phyloP scores from a whole-genome alignment of 2,113 vertebrate genomes.

The Donacobius atricapilla region DNA sequence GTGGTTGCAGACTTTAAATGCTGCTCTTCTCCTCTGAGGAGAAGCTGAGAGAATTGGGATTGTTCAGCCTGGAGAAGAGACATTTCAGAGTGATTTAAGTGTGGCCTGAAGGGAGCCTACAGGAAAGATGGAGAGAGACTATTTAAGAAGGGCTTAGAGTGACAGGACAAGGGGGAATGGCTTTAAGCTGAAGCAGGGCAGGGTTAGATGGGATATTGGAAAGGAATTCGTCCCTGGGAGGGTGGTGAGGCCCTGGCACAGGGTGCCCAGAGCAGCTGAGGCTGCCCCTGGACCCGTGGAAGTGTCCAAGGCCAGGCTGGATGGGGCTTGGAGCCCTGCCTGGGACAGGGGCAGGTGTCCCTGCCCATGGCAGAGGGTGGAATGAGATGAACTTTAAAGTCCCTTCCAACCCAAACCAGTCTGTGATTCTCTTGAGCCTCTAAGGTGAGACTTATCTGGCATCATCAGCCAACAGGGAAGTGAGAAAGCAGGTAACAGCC shows the following conservation, averaged over 20 bases:
- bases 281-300: background rate
- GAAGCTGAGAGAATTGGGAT: background rate
- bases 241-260: background rate
- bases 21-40: background rate
- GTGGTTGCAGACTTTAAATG: background rate
- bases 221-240: background rate
- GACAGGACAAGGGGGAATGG: background rate
- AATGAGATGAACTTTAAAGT: background rate
- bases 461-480: background rate
- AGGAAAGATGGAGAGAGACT: background rate
- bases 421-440: background rate
- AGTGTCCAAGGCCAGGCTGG: background rate
- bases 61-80: background rate
- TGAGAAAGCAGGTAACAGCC: background rate
- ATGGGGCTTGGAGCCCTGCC: accelerated
- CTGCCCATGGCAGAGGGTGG: background rate
- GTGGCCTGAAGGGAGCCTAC: background rate
- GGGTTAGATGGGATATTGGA: background rate
- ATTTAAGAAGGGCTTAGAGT: background rate
- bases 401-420: background rate
- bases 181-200: background rate
- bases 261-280: background rate
- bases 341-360: background rate
- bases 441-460: background rate
- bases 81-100: background rate